A percentile compares a stretch with the other conserved stretches of the same genome.
Conservation (phyloP, 2,113 vertebrate species). For the Rhagologus leucostigma region DNA sequence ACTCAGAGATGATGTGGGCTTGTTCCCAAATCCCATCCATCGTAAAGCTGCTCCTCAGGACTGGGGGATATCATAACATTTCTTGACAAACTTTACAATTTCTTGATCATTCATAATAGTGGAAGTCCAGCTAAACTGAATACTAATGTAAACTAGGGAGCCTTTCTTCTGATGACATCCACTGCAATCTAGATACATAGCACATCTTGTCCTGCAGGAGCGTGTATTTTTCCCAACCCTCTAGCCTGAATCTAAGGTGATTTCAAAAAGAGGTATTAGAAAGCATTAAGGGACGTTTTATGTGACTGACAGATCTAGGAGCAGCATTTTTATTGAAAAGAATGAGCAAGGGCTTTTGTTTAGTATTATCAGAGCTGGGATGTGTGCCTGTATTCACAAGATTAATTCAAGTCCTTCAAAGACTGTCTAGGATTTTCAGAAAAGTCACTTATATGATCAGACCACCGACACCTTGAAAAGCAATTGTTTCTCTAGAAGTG, state of each 20-base stretch:
- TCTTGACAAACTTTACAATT: background rate
- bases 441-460: background rate
- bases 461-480: background rate
- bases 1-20: accelerated
- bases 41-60: accelerated
- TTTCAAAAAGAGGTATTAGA: background rate
- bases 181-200: accelerated
- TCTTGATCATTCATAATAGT: background rate
- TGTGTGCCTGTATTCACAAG: background rate
- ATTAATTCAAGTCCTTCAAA: background rate
- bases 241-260: background rate
- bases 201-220: background rate
- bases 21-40: accelerated
- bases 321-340: background rate
- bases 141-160: background rate
- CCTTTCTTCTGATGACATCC: background rate
- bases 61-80: background rate
- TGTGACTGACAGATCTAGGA: background rate
- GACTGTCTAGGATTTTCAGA: background rate
- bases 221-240: background rate
- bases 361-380: background rate
- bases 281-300: background rate
- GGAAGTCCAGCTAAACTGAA: background rate
- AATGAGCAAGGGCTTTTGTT: background rate
- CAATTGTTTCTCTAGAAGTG: background rate